A percentile compares a stretch with the other conserved stretches of the same genome.
phyloP scores from a whole-genome alignment of 1,140 invertebrate species.

The Temnothorax longispinosus region DNA sequence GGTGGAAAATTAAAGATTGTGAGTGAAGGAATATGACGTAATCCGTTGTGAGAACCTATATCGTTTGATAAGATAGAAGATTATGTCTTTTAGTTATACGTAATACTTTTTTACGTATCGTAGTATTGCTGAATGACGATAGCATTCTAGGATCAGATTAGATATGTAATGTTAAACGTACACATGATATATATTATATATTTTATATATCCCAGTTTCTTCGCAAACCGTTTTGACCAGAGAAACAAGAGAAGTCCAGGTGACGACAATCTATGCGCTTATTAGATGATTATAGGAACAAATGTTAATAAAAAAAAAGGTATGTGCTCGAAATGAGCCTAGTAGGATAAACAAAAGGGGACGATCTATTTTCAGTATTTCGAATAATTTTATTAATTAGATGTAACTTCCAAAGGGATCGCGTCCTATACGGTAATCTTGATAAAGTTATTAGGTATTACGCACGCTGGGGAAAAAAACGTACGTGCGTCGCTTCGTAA shows the following conservation, averaged over 20 bases:
- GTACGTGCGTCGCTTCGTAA: constrained; percentile 18
- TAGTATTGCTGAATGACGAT: background rate
- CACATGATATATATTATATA: constrained; percentile 30
- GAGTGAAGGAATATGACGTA: background rate
- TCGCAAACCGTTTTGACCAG: constrained; percentile 3
- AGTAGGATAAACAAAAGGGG: constrained; percentile 2
- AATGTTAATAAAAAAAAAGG: constrained; percentile 29
- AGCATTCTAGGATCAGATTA: constrained; percentile 50
- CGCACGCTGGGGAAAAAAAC: constrained; percentile 8
- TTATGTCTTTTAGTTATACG: background rate
- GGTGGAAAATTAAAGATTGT: background rate
- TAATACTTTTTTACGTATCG: background rate
- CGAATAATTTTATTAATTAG: constrained; percentile 27
- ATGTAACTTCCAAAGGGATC: background rate
- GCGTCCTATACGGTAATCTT: background rate
- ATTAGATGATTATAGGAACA: constrained; percentile 38
- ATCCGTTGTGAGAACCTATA: background rate
- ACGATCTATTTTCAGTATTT: constrained; percentile 35
- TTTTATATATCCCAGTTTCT: constrained; percentile 36
- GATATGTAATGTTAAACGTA: constrained; percentile 16
- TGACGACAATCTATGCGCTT: constrained; percentile 56
- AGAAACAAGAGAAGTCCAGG: constrained; percentile 18
- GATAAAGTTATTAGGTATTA: background rate
- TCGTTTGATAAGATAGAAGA: background rate
- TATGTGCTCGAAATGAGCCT: background rate